Conservation (phyloP, 2,888 invertebrate species). For the Phortica okadai region DNA sequence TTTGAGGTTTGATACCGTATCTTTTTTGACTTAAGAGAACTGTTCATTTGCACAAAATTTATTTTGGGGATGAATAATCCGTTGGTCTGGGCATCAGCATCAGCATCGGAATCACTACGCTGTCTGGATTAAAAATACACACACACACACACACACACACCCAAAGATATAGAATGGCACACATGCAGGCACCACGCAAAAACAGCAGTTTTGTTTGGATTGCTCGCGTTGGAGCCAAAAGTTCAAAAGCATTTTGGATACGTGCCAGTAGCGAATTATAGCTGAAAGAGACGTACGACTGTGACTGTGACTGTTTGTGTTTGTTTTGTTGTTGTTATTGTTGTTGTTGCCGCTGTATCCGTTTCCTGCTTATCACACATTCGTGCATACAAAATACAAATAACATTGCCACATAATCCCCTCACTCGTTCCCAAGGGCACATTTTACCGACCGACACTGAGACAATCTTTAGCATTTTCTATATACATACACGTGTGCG, state of each 20-base stretch:
- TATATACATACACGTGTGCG: neutral
- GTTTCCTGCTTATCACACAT: slow-evolving; percentile 29
- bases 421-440: slow-evolving; percentile 16
- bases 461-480: neutral
- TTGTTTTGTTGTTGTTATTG: slow-evolving; percentile 3
- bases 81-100: neutral
- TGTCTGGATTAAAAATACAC: neutral
- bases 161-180: neutral
- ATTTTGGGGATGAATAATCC: neutral
- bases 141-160: neutral
- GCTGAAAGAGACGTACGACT: neutral
- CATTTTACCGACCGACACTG: neutral
- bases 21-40: neutral
- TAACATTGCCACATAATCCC: slow-evolving; percentile 10
- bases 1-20: slow-evolving; percentile 41
- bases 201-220: slow-evolving; percentile 1
- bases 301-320: neutral
- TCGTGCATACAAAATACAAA: slow-evolving; percentile 5
- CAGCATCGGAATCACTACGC: neutral
- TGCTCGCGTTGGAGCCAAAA: slow-evolving; percentile 12
- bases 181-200: too few species aligned
- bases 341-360: slow-evolving; percentile 16
- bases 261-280: slow-evolving; percentile 25
- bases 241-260: slow-evolving; percentile 28
- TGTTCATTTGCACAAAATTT: slow-evolving; percentile 17